phyloP scores from a whole-genome alignment of 2,797 vertebrate genomes.

The Capromys pilorides region DNA sequence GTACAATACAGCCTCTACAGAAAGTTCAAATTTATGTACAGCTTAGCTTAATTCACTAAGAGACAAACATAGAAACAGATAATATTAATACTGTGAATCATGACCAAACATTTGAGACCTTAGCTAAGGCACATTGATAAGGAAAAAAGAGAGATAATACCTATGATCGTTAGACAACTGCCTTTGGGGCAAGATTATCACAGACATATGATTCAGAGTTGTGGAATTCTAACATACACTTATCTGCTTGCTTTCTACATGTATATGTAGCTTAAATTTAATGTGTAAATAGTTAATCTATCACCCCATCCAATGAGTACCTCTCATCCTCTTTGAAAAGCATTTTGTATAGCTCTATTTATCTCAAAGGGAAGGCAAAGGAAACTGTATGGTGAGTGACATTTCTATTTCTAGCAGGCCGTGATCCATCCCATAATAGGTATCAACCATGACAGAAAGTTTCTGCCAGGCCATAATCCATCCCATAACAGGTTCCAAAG shows the following conservation, averaged over 20 bases:
- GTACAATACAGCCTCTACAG: background rate
- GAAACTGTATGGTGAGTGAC: background rate
- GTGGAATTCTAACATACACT: background rate
- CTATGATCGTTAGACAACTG: background rate
- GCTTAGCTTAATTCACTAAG: background rate
- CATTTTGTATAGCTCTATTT: background rate
- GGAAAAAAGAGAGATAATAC: background rate
- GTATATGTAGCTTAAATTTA: constrained; percentile 14
- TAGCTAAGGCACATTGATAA: background rate
- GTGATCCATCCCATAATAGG: background rate
- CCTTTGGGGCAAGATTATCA: background rate
- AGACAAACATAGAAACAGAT: background rate
- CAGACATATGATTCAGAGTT: background rate
- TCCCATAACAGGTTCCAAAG: too few species aligned
- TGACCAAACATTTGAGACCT: background rate
- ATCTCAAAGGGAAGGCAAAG: background rate
- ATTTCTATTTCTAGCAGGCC: background rate
- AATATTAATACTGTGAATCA: background rate
- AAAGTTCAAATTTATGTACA: background rate
- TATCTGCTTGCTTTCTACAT: background rate
- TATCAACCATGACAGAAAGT: background rate
- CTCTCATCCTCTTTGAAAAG: background rate
- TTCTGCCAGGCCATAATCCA: too few species aligned
- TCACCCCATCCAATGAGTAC: background rate
- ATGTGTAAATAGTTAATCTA: background rate